A percentile compares a stretch with the other conserved stretches of the same genome.
phyloP scores from a whole-genome alignment of 2,797 vertebrate genomes.

The Thaleichthys pacificus region DNA sequence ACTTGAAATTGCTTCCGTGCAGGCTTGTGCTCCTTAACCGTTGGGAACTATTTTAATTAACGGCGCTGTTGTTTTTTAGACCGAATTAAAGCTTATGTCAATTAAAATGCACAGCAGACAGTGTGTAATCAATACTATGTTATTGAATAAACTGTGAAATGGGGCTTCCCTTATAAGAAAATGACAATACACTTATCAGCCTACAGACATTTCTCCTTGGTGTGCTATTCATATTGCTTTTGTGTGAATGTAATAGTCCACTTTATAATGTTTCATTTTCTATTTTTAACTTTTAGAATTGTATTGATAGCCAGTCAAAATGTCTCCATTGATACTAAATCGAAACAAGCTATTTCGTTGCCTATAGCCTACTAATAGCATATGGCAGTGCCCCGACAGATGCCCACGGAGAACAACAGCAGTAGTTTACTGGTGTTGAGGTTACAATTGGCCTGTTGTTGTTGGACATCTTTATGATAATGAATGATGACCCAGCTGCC shows the following conservation, averaged over 20 bases:
- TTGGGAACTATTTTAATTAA: constrained; percentile 9
- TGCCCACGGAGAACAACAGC: constrained; percentile 41
- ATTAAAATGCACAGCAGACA: not conserved
- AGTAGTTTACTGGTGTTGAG: constrained; percentile 21
- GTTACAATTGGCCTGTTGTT: constrained; percentile 61
- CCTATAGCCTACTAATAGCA: constrained; percentile 18
- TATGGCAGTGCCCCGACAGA: constrained; percentile 54
- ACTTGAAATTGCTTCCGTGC: constrained; percentile 43
- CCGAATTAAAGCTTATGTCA: not conserved
- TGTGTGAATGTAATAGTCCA: too few relatives aligned
- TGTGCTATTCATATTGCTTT: not conserved
- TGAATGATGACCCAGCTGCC: constrained; percentile 56
- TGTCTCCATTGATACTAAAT: not conserved
- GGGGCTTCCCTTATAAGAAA: not conserved
- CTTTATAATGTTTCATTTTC: not conserved
- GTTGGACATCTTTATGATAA: constrained; percentile 55
- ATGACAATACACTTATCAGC: not conserved
- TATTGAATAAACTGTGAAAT: constrained; percentile 17
- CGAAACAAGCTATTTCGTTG: not conserved
- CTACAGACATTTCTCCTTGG: not conserved
- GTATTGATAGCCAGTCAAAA: not conserved
- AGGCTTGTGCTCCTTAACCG: not conserved
- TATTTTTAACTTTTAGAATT: not conserved
- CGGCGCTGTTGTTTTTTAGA: not conserved
- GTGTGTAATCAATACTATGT: not conserved